Conservation (phyloP, 2,888 invertebrate genomes). For the Eilema sororculum region DNA sequence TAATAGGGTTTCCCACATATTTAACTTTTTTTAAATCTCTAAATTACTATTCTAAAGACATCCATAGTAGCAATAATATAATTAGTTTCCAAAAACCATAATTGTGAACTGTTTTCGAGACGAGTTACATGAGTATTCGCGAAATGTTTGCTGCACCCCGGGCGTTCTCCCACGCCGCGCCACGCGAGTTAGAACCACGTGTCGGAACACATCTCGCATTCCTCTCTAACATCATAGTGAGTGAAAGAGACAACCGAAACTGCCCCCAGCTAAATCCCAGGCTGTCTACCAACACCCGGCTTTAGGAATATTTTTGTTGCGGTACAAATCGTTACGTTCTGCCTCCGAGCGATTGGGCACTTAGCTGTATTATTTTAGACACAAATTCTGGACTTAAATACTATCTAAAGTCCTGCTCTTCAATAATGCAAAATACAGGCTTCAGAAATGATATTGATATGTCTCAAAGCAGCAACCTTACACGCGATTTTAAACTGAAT, state of each 20-base stretch:
- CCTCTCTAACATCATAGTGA: conserved; percentile 61
- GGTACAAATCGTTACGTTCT: conserved; percentile 9
- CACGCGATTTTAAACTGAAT: conserved; percentile 13
- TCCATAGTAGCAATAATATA: conserved; percentile 18
- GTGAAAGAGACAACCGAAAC: conserved; percentile 58
- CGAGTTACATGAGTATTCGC: conserved; percentile 47
- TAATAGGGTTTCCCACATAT: neutral
- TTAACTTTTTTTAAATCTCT: neutral
- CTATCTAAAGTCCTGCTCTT: conserved; percentile 11
- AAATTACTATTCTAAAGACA: conserved; percentile 13
- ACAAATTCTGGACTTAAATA: conserved; percentile 10
- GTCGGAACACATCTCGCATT: conserved; percentile 48
- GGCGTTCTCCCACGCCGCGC: conserved; percentile 75
- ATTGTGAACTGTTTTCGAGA: conserved; percentile 28
- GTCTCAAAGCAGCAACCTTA: conserved; percentile 10
- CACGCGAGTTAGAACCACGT: conserved; percentile 63
- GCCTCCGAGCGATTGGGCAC: conserved; percentile 12
- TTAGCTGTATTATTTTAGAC: conserved; percentile 17
- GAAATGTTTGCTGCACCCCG: conserved; percentile 62
- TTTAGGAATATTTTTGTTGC: conserved; percentile 21
- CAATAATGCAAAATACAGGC: conserved; percentile 11
- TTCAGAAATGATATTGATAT: conserved; percentile 16
- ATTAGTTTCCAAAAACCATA: conserved; percentile 30
- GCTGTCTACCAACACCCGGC: conserved; percentile 55
- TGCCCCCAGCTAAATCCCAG: conserved; percentile 72